Evolutionary conservation across 2,113 vertebrate species (phyloP).

Genomic region (Alexandromys fortis): DNA sequence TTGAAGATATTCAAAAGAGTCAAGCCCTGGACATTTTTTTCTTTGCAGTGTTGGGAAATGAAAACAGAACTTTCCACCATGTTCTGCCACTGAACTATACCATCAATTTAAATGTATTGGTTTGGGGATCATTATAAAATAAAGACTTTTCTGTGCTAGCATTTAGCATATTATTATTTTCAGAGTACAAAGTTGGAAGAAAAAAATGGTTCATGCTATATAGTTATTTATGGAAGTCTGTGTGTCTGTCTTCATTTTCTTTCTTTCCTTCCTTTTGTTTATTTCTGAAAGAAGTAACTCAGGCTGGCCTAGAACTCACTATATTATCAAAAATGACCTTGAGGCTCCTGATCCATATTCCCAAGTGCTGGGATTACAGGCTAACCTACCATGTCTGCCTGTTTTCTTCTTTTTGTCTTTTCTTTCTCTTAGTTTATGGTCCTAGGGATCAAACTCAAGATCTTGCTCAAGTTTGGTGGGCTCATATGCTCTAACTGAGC

Average conservation of each 20-base stretch:
- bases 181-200: background rate
- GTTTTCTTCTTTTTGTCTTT: background rate
- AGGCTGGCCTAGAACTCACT: background rate
- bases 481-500: background rate
- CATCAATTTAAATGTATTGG: background rate
- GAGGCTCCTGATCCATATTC: background rate
- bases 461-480: background rate
- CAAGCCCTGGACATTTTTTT: background rate
- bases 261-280: background rate
- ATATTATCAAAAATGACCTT: background rate
- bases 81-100: background rate
- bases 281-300: background rate
- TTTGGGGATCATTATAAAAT: conserved; percentile 13
- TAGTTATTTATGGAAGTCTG: background rate
- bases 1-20: conserved; percentile 21
- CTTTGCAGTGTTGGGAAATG: background rate
- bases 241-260: background rate
- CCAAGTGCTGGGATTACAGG: background rate
- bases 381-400: background rate
- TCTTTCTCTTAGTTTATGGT: background rate
- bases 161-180: conserved; percentile 32
- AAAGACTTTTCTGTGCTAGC: conserved; percentile 14
- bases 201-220: conserved; percentile 5
- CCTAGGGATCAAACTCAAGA: background rate
- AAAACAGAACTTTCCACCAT: background rate